Base-by-base conservation (phyloP, 1,140 invertebrate genomes). In the Meloidogyne exigua region DNA sequence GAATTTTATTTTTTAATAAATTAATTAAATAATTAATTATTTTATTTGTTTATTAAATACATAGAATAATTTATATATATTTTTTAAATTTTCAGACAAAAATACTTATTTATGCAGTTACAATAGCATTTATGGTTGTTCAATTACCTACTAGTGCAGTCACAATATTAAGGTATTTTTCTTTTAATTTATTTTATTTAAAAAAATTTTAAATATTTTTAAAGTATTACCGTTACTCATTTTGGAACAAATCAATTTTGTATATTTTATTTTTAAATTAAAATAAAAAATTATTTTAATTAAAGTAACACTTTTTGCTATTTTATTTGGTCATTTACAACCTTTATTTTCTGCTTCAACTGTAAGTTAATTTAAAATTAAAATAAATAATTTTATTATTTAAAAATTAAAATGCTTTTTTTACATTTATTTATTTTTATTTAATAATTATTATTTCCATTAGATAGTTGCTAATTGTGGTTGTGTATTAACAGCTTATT, bases 71-170 rank as follows among this genome's bases (percentile, higher is more conserved):
- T 39, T 39, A n/a, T n/a, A n/a, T n/a, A n/a, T 9, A 9, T 39
- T 39, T 69, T 39, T 32, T 25, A 26, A 68, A 69, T 69, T 69
- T 25, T 18, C 80, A 86, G 68, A 85, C 84, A 15, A 69, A 80
- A 26, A 88, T 86, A 63, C 76, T 86, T 11, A 86, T 86, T 69
- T 88, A 88, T 68, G 85, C 86, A 13, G 85, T 86, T 18, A 88
- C 84, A 15, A 80, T 85, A 13, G 80, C 82, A 25, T 86, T 86
- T 80, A 75, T 88, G 9, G 75, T 87, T 42, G 86, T 85, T 72
- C 85, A 87, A 72, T 77, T 86, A 42, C 85, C 82, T 21, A 85
- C 85, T 42, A 79, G 80, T 49, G 82, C 84, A 68, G 83, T 87
- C 28, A 87, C 81, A 21, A 79, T 79, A n/a, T 23, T 63, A 23